Evolutionary conservation across 23 tunicate genomes (phyloP), one percentile per base, ranked within the genome.

Genomic region (Trididemnum clinides): DNA sequence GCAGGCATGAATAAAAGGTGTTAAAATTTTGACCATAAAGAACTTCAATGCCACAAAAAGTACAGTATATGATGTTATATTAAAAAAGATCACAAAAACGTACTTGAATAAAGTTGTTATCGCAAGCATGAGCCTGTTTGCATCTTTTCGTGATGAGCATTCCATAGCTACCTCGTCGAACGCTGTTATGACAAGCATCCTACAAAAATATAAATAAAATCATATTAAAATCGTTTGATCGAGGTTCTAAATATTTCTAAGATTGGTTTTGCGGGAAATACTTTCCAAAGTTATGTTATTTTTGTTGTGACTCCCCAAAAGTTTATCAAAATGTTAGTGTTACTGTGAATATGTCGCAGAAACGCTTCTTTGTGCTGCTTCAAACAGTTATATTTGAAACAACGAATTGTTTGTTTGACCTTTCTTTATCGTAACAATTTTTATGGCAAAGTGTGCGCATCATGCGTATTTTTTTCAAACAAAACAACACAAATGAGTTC

Each of bases 81-180:
- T n/a, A n/a, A 44, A 15, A 7, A 44, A 44, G 15, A 15, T 44
- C 54, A n/a, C 21, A 10, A 10, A 59, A 19, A 7, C 80, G 27
- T 51, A 78, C 83, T 26, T 78, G 83, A 18, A 50, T 29, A 66
- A 78, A 78, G 66, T 78, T 78, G 38, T 78, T 78, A 26, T 78
- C 83, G 37, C 83, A 78, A 12, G 83, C 83, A 33, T 30, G 83
- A 2, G 37, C 83, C 25, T 78, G 83, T 39, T 78, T 78, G 30
- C 83, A 78, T 26, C 66, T 22, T 34, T 78, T 78, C 21, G 83
- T 22, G 54, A 78, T 35, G 66, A 51, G 64, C 21, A 50, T 27
- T 6, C 83, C 83, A 51, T 5, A 51, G 28, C 66, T 78, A 51
- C 83, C 83, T 51, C 66, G 23, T 30, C 83, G 34, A 1, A 78